Conservation (phyloP, 2,113 vertebrate genomes). For the Chlorodrepanis virens region DNA sequence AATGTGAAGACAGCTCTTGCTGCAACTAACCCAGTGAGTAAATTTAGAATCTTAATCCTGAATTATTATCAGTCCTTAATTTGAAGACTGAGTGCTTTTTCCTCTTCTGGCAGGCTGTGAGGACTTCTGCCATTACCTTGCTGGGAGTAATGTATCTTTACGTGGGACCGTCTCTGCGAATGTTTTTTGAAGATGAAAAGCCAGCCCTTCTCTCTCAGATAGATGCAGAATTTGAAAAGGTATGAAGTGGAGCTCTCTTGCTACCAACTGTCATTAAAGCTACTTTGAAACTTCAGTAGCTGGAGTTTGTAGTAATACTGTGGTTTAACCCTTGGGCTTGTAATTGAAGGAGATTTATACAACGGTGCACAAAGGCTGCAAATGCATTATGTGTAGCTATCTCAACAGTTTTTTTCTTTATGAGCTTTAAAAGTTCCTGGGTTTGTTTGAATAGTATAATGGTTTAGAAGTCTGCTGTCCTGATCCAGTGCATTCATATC, state of each 20-base stretch:
- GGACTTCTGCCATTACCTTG: slow-evolving; percentile 90
- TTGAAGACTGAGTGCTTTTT: slow-evolving; percentile 28
- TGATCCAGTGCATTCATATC: accelerated
- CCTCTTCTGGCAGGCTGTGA: slow-evolving; percentile 79
- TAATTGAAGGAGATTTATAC: background rate
- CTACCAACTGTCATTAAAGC: background rate
- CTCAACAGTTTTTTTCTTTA: background rate
- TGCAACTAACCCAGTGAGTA: slow-evolving; percentile 93
- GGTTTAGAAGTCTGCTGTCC: background rate
- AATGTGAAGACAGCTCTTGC: slow-evolving; percentile 96
- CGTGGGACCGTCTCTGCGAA: slow-evolving; percentile 90
- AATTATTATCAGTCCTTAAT: background rate
- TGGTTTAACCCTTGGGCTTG: background rate
- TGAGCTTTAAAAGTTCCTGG: background rate
- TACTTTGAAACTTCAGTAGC: background rate
- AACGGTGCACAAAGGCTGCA: background rate
- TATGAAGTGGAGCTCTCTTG: slow-evolving; percentile 33
- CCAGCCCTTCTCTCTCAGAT: slow-evolving; percentile 94
- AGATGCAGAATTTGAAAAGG: slow-evolving; percentile 96
- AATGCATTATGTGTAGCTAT: background rate
- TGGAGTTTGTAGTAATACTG: background rate
- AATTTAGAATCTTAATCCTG: background rate
- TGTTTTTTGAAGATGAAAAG: slow-evolving; percentile 99
- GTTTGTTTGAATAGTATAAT: background rate
- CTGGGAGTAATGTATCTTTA: slow-evolving; percentile 96